A percentile compares a stretch with the other conserved stretches of the same genome.
Conservation (phyloP, 1,140 invertebrate species). For the Aphelinus atriplicis region DNA sequence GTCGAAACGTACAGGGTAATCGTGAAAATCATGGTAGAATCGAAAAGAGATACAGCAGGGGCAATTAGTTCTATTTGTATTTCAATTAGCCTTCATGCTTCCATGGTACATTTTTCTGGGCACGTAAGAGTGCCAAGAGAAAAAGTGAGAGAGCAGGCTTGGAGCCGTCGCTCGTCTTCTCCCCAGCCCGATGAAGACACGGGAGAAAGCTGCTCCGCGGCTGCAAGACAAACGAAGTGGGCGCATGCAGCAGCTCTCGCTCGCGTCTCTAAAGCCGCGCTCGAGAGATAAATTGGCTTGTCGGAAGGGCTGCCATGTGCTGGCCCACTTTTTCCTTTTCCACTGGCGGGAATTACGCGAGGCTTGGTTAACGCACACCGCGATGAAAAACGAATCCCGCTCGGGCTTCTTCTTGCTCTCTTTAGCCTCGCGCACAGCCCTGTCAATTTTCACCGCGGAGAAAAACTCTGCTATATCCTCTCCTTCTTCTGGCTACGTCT, state of each 20-base stretch:
- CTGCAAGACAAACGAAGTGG: constrained; percentile 58
- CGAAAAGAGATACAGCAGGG: too few relatives aligned
- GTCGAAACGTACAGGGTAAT: too few relatives aligned
- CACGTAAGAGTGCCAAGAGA: neutral
- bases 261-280: constrained; percentile 38
- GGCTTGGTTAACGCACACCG: neutral
- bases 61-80: too few relatives aligned
- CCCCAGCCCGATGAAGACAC: constrained; percentile 5
- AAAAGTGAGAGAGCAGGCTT: neutral
- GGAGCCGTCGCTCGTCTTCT: neutral
- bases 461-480: too few relatives aligned
- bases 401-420: too few relatives aligned
- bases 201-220: constrained; percentile 28
- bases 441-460: too few relatives aligned
- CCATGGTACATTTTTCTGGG: neutral
- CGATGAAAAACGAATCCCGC: neutral
- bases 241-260: constrained; percentile 43
- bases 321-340: constrained; percentile 20
- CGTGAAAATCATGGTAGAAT: too few relatives aligned
- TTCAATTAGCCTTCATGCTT: too few relatives aligned
- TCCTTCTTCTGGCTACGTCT: too few relatives aligned
- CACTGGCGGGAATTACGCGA: neutral
- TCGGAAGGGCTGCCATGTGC: constrained; percentile 44
- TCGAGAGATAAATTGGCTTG: constrained; percentile 59
- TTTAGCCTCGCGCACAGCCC: too few relatives aligned